Base-by-base conservation (phyloP, 2,888 invertebrate species). In the Neoitamus cyanurus region DNA sequence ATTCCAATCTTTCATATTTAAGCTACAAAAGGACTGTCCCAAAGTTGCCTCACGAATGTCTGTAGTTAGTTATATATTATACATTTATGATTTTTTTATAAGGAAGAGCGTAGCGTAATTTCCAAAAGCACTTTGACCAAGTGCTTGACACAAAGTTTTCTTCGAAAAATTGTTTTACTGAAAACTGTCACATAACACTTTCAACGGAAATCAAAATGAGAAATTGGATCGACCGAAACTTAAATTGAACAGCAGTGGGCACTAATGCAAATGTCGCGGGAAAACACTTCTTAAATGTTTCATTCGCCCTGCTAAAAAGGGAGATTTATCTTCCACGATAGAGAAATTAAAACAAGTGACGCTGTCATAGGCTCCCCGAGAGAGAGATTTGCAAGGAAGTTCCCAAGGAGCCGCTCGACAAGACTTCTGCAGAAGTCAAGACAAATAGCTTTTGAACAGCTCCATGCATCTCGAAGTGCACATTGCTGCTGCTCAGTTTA, bases 401-500 rank as follows among this genome's bases (percentile, higher is more conserved):
- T 42, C 25, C 15, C 20, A 37, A 75, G 75, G 20, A 75, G 20
- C 28, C n/a, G 42, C 20, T 75, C 28, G 42, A 75, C 36, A 42
- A 75, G 42, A 37, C 42, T 37, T 25, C 28, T 28, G 42, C 42
- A 25, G 20, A 37, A 75, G 42, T 42, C 42, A 42, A 75, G 42
- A 37, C 75, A 75, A 75, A 75, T 42, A 75, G 37, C 46, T 75
- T 42, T 25, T 75, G 75, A 75, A 13, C 37, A 28, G 37, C 42
- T 73, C 37, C 20, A 34, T 73, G 73, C 73, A 75, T 25, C 75
- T 13, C 75, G 28, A 75, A 75, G 15, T 75, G 75, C 42, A 75
- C 42, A 75, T 75, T 75, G 42, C 75, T 75, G 42, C 73, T 36
- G 42, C 11, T 13, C 28, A 75, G 75, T 75, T 75, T 75, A 75